Evolutionary conservation across 2,797 vertebrate genomes (phyloP).

Genomic region (Sphenodon punctatus): DNA sequence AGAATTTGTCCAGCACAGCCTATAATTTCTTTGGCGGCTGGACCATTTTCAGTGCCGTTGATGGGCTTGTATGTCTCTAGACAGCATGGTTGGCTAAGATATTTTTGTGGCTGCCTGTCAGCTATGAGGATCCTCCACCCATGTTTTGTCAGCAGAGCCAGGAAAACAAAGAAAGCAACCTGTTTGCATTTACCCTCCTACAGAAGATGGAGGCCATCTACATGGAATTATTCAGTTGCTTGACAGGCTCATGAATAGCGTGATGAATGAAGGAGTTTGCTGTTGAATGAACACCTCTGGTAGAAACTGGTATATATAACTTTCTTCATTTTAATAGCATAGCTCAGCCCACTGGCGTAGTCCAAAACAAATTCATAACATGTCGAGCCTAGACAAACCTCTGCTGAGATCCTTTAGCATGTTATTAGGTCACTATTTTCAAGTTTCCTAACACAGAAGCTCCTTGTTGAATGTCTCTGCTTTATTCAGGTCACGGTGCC

Average conservation of each 20-base stretch:
- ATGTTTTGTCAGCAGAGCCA: background rate
- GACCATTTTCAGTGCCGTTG: background rate
- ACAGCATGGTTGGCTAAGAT: too few relatives aligned
- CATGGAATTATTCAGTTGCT: constrained; percentile 28
- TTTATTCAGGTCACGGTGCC: constrained; percentile 65
- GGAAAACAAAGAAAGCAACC: background rate
- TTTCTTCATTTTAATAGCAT: constrained; percentile 64
- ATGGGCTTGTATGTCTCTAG: too few relatives aligned
- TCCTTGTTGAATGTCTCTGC: constrained; percentile 64
- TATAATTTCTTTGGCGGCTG: background rate
- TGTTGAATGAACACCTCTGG: constrained; percentile 58
- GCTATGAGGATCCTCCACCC: constrained; percentile 4
- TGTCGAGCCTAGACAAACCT: constrained; percentile 61
- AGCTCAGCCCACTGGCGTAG: constrained; percentile 35
- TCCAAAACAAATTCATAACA: constrained; percentile 70
- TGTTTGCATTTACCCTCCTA: background rate
- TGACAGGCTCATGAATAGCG: constrained; percentile 3
- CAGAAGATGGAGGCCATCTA: constrained; percentile 22
- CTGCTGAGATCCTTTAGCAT: constrained; percentile 64
- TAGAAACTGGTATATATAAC: constrained; percentile 68
- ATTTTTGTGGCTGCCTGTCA: background rate
- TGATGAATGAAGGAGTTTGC: constrained; percentile 54
- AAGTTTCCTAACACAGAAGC: constrained; percentile 62
- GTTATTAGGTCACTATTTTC: constrained; percentile 67
- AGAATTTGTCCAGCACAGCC: background rate